Conservation (phyloP, 2,113 vertebrate genomes). For the Origma solitaria region DNA sequence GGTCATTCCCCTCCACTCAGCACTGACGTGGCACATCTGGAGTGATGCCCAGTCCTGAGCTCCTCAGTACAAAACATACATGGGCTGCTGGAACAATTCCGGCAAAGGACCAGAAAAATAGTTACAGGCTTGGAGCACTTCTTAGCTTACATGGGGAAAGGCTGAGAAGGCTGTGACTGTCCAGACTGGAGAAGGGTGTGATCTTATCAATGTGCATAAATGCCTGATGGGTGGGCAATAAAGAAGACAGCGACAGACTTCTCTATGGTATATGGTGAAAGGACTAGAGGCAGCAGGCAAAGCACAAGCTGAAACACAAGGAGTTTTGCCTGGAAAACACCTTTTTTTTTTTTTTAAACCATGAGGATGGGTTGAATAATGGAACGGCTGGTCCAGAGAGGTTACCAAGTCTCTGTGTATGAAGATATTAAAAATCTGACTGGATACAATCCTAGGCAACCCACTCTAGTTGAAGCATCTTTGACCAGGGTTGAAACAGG, state of each 20-base stretch:
- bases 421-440: not conserved
- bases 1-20: not conserved
- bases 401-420: not conserved
- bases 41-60: not conserved
- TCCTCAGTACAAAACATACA: not conserved
- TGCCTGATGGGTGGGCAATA: not conserved
- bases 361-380: not conserved
- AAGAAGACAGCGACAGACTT: not conserved
- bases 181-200: not conserved
- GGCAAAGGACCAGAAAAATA: not conserved
- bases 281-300: not conserved
- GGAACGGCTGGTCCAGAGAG: not conserved
- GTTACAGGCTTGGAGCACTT: not conserved
- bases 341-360: not conserved
- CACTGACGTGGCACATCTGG: not conserved
- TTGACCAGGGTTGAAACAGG: not conserved
- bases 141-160: not conserved
- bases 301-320: not conserved
- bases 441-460: not conserved
- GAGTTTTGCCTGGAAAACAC: not conserved
- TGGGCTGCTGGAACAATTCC: not conserved
- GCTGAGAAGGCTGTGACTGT: not conserved
- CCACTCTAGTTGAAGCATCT: not conserved
- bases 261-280: not conserved
- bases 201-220: not conserved